Base-by-base conservation (phyloP, 92 coral and sea anemone species). In the Phenganax subtilis region DNA sequence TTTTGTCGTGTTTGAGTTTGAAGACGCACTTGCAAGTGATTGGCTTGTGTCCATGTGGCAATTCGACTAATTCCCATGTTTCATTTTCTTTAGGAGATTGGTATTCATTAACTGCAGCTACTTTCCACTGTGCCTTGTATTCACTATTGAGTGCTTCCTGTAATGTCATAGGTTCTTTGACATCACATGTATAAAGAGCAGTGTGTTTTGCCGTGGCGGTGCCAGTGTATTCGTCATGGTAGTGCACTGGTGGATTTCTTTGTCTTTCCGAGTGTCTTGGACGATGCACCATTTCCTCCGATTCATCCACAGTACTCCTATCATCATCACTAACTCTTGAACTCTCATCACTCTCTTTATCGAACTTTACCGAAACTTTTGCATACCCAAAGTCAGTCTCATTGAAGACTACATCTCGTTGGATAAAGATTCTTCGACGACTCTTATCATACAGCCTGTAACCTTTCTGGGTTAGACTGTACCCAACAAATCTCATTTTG, bases 331-430 rank as follows among this genome's bases (percentile, higher is more conserved):
- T n/a, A n/a, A n/a, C n/a, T n/a, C n/a, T n/a, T n/a, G n/a, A n/a
- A n/a, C n/a, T n/a, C n/a, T n/a, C n/a, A n/a, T n/a, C n/a, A n/a
- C n/a, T n/a, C n/a, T n/a, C 77, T 52, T 72, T 29, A 14, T 44
- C 77, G 12, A 7, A 51, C 77, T 72, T 55, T 58, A 55, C 10
- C 51, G 3, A 14, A 16, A 62, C 75, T 54, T 67, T 44, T 64
- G 73, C 77, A 54, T 55, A 66, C 5, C 89, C 85, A 12, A 87
- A 76, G 63, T 79, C 81, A 6, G 70, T 29, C 57, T 79, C 90
- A 75, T 84, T 84, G 68, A 87, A 87, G 29, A 72, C 72, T 6
- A 81, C 88, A 81, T 85, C 84, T 80, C 90, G 66, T 20, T 86
- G 76, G 57, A 81, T 60, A 70, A 80, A 85, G 83, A 88, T 76